Percentiles rank a stretch among this genome's conserved stretches.
phyloP scores from a whole-genome alignment of 1,140 invertebrate genomes.

The Caenorhabditis remanei region DNA sequence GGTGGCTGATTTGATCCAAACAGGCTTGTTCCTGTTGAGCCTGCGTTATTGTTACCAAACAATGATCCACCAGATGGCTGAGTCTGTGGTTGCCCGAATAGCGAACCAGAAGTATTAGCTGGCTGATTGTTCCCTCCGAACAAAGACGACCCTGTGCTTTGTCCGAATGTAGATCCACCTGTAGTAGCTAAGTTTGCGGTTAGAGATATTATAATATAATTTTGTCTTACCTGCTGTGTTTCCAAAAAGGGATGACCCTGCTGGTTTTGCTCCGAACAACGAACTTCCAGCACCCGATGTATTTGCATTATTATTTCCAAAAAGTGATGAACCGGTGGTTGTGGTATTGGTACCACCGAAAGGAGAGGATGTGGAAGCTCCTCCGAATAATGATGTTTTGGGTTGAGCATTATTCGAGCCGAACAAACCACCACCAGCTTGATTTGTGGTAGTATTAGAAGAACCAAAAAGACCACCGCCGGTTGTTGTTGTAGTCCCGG shows the following conservation, averaged over 20 bases:
- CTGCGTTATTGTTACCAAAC: conserved; percentile 74
- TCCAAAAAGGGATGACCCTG: conserved; percentile 1
- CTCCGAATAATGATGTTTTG: conserved; percentile 48
- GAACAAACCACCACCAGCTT: conserved; percentile 54
- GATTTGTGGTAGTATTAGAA: conserved; percentile 3
- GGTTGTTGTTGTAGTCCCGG: conserved; percentile 63
- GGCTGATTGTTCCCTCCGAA: background rate
- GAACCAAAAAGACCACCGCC: conserved; percentile 62
- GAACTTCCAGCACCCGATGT: background rate
- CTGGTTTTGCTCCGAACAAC: conserved; percentile 49
- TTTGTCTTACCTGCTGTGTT: background rate
- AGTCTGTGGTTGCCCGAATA: conserved; percentile 6
- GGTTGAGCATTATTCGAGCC: conserved; percentile 32
- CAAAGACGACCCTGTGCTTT: background rate
- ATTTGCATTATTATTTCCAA: conserved; percentile 41
- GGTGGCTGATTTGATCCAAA: background rate
- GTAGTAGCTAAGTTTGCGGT: conserved; percentile 29
- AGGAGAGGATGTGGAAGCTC: conserved; percentile 52
- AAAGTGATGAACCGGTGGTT: conserved; percentile 3
- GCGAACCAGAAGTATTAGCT: background rate
- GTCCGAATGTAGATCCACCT: conserved; percentile 47
- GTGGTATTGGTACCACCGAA: conserved; percentile 36
- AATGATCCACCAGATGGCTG: background rate
- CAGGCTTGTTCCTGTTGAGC: background rate
- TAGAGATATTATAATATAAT: background rate